phyloP scores from a whole-genome alignment of 1,140 invertebrate genomes.

The Microvelia longipes region DNA sequence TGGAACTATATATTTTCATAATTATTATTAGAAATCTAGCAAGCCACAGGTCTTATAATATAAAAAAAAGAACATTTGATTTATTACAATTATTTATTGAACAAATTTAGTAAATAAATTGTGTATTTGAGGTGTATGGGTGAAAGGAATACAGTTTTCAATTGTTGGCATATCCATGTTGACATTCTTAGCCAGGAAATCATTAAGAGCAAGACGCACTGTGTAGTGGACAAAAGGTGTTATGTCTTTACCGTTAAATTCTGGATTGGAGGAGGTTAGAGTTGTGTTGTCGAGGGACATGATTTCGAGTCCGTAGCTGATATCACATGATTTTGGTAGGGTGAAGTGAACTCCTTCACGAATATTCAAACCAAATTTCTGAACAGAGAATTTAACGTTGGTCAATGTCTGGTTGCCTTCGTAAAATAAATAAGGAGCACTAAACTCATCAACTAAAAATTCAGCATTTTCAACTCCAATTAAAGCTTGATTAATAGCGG shows the following conservation, averaged over 20 bases:
- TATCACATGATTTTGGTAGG: background rate
- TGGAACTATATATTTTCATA: too few relatives aligned
- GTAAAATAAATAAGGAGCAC: background rate
- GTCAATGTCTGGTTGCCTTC: background rate
- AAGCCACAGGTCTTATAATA: too few relatives aligned
- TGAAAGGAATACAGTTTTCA: background rate
- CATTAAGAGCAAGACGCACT: background rate
- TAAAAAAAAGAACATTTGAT: too few relatives aligned
- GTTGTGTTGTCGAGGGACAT: background rate
- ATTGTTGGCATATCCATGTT: background rate
- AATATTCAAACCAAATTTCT: background rate
- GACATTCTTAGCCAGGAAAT: background rate
- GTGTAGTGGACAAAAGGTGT: background rate
- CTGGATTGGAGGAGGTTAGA: background rate
- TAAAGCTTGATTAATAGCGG: background rate
- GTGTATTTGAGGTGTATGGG: too few relatives aligned
- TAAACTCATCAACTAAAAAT: background rate
- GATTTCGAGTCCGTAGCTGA: background rate
- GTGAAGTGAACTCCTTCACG: background rate
- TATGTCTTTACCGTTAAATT: background rate
- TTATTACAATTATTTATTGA: too few relatives aligned
- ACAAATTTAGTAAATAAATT: too few relatives aligned
- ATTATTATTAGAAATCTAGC: too few relatives aligned
- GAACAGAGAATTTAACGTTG: background rate
- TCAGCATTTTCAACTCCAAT: background rate